These are phyloP conservation scores for Psammodynastes pulverulentus DNA, from an alignment of 2,113 vertebrate species.

Conservation along the genomic window DNA sequence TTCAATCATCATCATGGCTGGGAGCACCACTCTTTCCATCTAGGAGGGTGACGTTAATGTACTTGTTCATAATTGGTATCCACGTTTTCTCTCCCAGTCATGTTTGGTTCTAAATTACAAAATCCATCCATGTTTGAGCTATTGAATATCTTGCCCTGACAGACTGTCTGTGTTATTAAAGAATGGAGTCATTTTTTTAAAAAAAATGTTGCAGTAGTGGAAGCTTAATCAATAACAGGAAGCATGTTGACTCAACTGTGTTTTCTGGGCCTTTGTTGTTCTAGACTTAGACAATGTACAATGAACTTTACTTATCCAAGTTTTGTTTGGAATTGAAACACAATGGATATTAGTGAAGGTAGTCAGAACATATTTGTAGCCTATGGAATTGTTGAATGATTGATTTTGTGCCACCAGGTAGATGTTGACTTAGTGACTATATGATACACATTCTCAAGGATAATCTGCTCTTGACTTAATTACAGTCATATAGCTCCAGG, in stretches of 20 bases:
- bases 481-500: not conserved
- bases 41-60: not conserved
- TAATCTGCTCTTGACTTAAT: not conserved
- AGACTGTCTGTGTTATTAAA: not conserved
- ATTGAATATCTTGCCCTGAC: not conserved
- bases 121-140: not conserved
- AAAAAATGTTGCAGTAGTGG: not conserved
- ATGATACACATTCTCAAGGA: not conserved
- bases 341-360: not conserved
- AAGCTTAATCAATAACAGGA: not conserved
- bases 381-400: not conserved
- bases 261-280: conserved; percentile 13
- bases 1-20: not conserved
- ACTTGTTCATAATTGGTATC: not conserved
- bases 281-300: not conserved
- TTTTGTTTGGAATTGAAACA: not conserved
- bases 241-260: not conserved
- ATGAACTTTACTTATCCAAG: not conserved
- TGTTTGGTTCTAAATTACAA: not conserved
- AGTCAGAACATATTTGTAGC: not conserved
- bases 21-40: not conserved
- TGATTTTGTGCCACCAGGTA: not conserved
- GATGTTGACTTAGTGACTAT: not conserved
- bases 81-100: not conserved
- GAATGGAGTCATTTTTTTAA: not conserved